Conservation (phyloP, 2,797 vertebrate species). For the Rhyacichthys aspro region DNA sequence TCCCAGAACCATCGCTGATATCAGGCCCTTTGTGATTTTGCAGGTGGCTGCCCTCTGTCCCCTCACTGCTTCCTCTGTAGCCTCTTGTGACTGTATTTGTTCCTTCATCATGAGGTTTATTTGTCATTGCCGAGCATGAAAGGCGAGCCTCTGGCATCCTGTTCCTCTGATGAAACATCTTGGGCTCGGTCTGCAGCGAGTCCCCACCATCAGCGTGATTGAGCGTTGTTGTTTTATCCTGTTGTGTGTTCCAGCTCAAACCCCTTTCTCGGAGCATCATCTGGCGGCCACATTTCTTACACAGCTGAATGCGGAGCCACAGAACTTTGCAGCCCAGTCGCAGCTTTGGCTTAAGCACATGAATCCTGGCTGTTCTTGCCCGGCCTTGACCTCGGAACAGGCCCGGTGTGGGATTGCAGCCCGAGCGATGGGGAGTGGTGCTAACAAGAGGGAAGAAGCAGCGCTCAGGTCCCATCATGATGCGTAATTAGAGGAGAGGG, state of each 20-base stretch:
- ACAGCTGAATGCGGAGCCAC: conserved; percentile 35
- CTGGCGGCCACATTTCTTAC: conserved; percentile 74
- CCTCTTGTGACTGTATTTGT: conserved; percentile 50
- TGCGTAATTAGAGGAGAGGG: conserved; percentile 68
- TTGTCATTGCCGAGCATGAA: conserved; percentile 62
- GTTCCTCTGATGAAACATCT: conserved; percentile 65
- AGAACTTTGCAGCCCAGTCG: conserved; percentile 21
- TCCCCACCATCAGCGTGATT: conserved; percentile 57
- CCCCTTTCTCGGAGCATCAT: conserved; percentile 63
- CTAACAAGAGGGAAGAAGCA: conserved; percentile 62
- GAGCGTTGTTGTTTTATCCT: conserved; percentile 68
- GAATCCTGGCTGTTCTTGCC: conserved; percentile 53
- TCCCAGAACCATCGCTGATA: conserved; percentile 34
- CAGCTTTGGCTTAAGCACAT: conserved; percentile 27
- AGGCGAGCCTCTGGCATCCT: conserved; percentile 61
- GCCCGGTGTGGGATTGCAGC: conserved; percentile 49
- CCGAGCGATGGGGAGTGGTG: conserved; percentile 52
- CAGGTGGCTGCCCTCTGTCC: conserved; percentile 63
- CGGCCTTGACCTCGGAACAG: conserved; percentile 62
- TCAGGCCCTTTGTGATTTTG: conserved; percentile 50
- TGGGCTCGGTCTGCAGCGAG: conserved; percentile 50
- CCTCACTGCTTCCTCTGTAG: conserved; percentile 45
- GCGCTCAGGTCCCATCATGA: conserved; percentile 29
- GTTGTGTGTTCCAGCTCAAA: conserved; percentile 67
- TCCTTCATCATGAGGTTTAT: conserved; percentile 63